phyloP scores from a whole-genome alignment of 2,797 vertebrate species.

The Trematomus bernacchii region DNA sequence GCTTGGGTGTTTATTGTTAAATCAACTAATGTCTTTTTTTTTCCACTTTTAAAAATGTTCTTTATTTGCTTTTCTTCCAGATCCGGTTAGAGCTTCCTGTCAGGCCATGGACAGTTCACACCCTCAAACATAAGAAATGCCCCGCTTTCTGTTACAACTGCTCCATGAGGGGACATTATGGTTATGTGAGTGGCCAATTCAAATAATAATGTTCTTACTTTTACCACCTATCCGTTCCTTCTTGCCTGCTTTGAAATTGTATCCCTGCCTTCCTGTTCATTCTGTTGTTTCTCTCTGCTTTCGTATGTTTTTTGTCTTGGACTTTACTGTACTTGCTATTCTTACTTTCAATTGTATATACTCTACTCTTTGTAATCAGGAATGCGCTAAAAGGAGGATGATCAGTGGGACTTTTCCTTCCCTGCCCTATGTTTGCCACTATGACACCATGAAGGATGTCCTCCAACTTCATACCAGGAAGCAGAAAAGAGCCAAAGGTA shows the following conservation, averaged over 20 bases:
- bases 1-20: neutral
- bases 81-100: conserved; percentile 53
- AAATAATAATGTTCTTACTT: conserved; percentile 58
- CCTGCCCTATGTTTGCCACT: conserved; percentile 74
- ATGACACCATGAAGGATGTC: conserved; percentile 66
- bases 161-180: conserved; percentile 72
- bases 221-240: neutral
- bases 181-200: conserved; percentile 82
- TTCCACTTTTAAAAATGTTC: neutral
- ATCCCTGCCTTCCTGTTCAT: neutral
- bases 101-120: conserved; percentile 27
- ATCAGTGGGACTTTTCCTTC: conserved; percentile 69
- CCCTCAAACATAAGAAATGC: conserved; percentile 24
- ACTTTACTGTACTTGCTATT: neutral
- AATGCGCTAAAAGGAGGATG: conserved; percentile 76
- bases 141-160: conserved; percentile 78
- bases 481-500: conserved; percentile 58
- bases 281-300: neutral
- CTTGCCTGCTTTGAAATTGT: conserved; percentile 2
- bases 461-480: conserved; percentile 19
- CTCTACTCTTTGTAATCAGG: conserved; percentile 57
- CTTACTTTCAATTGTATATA: neutral
- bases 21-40: neutral
- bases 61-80: conserved; percentile 53
- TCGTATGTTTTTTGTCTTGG: conserved; percentile 3